Evolutionary conservation across 2,797 vertebrate genomes (phyloP), one percentile per base, ranked within the genome.

Genomic region (Psittacula derbiana): DNA sequence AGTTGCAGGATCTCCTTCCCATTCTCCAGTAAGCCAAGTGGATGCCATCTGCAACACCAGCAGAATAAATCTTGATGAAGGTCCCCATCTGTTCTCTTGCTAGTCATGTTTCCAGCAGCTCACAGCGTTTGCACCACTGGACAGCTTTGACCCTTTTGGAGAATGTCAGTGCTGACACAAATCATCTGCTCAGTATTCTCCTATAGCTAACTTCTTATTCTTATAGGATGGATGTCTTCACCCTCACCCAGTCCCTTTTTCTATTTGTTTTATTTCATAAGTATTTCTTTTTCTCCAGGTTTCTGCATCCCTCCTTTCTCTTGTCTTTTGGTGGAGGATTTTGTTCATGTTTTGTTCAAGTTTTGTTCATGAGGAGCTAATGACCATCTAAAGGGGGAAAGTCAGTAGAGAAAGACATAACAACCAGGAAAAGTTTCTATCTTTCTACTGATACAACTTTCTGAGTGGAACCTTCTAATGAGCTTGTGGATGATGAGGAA

Each of bases 61-160:
- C 58, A 72, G 62, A 81, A 92, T 58, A 72, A 65, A 65, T 47
- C 46, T 44, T 47, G 12, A 8, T 61, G 11, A 5, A 76, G 53
- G 8, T 67, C 16, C 30, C 19, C 17, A 41, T 61, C 57, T 58
- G 5, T 50, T 60, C 19, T 43, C 53, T 47, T 62, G 16, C 10
- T 38, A 40, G 15, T 69, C 41, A 3, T 6, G 2, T 36, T 27
- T 76, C 24, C 41, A 92, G n/a, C 55, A 95, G 21, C 33, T 93
- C 5, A 0, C 44, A 47, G 15, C 0, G 0, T 28, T 20, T 72
- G 38, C 13, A 30, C 19, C 31, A 46, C 30, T 60, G 46, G 40
- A 13, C 28, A 72, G 4, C 41, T 76, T 70, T 3, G 1, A 10
- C 21, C 12, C 2, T 69, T 90, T 46, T 33, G 49, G n/a, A 79